Percentiles rank a stretch among this genome's conserved stretches.
Evolutionary conservation across 2,113 vertebrate species (phyloP).

Genomic region (Gymnobelideus leadbeateri): DNA sequence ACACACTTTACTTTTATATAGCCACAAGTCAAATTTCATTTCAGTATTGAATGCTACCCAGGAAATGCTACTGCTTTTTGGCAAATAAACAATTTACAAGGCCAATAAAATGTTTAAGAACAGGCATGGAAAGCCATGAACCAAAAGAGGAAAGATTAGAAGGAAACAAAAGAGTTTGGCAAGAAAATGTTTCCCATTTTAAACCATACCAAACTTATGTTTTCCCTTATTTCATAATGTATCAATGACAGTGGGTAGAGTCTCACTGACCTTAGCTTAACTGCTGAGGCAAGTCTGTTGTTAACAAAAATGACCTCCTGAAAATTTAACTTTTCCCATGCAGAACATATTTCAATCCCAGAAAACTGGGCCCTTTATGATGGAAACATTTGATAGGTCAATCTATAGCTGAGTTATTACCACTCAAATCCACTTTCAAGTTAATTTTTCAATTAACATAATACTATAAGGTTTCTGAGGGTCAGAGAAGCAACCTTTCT

Average conservation of each 20-base stretch:
- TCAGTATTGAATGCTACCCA: background rate
- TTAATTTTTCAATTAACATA: background rate
- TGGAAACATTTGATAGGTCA: background rate
- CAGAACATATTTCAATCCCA: conserved; percentile 4
- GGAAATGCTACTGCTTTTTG: conserved; percentile 45
- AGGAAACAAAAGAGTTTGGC: background rate
- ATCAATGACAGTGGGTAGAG: accelerated
- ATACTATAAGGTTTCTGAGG: background rate
- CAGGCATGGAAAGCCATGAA: conserved; percentile 5
- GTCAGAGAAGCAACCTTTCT: conserved; percentile 22
- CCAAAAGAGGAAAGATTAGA: background rate
- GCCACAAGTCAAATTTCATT: background rate
- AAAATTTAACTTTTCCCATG: background rate
- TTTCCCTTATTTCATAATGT: background rate
- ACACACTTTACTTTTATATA: conserved; percentile 4
- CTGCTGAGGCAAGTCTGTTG: background rate
- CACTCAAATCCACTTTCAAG: background rate
- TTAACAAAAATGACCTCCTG: background rate
- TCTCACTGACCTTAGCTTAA: background rate
- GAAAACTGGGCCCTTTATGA: background rate
- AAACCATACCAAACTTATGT: background rate
- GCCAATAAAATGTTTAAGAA: conserved; percentile 22
- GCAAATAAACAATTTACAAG: conserved; percentile 38
- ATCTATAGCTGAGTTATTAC: background rate
- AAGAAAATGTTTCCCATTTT: background rate